Base-by-base conservation (phyloP, 2,888 invertebrate genomes). In the Lasioglossum malachurum region DNA sequence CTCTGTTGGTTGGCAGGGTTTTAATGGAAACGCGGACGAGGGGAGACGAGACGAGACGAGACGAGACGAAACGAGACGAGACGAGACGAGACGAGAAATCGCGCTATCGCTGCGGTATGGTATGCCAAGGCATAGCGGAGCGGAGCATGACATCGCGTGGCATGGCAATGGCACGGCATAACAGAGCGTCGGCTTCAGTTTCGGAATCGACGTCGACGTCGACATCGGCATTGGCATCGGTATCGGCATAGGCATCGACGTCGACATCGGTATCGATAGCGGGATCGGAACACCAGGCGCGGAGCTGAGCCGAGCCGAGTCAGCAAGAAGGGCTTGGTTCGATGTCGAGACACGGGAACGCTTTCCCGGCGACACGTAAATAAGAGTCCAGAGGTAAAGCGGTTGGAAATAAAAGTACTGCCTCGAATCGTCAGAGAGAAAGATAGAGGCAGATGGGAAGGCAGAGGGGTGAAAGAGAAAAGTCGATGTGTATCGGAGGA, bases 261-360 rank as follows among this genome's bases (percentile, higher is more conserved):
- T 74, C 74, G 53, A 35, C 38, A 69, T 69, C 23, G 38, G 38
- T 35, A 69, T 69, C 69, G 69, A 38, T 69, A 69, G 38, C 69
- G 69, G 64, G 72, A 69, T 78, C 74, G 76, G 73, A 81, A 87
- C 71, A 87, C 67, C 82, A 53, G 76, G 69, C 81, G 78, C 83
- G 82, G 79, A 78, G 74, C 73, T 8, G 84, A 64, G 31, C 64
- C 31, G 64, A 78, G 74, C 73, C 8, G 84, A 64, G 83, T 86
- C 84, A 80, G 73, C 78, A 76, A 77, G 64, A 74, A 79, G 64
- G 69, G 69, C 84, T 72, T 79, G 35, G 46, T 19, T 44, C 80
- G 78, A 79, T 82, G 72, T 83, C 73, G 86, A 86, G 87, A 92
- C 92, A 92, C 83, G 91, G 78, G 89, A 93, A 93, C 85, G 91